These are phyloP conservation scores for Torymus aiolomorphi DNA, from an alignment of 2,888 invertebrate species.

Conservation along the genomic window DNA sequence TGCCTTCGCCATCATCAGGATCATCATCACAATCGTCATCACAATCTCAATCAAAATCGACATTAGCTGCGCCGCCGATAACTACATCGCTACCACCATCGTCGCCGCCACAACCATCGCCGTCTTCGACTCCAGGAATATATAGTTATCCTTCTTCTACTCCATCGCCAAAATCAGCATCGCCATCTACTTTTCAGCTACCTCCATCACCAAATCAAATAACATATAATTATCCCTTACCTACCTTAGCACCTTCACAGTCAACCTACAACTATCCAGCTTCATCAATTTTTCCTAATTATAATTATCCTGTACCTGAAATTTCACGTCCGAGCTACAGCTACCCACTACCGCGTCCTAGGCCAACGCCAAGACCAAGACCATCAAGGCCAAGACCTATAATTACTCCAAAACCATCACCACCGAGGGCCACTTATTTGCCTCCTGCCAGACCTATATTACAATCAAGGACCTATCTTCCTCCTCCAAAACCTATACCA, in stretches of 20 bases:
- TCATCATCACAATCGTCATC: not conserved
- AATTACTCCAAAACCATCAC: slow-evolving; percentile 53
- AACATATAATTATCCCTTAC: no score
- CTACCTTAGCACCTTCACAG: no score
- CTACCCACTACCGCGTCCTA: slow-evolving; percentile 45
- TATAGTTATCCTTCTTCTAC: slow-evolving; percentile 23
- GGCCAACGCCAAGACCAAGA: slow-evolving; percentile 35
- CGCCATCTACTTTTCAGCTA: no score
- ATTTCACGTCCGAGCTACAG: not conserved
- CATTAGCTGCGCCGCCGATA: no score
- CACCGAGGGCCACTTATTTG: slow-evolving; percentile 53
- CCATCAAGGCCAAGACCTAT: slow-evolving; percentile 53
- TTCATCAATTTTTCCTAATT: no score
- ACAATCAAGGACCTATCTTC: slow-evolving; percentile 38
- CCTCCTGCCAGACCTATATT: slow-evolving; percentile 54
- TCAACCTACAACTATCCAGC: no score
- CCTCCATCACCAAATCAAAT: no score
- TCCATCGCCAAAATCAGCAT: slow-evolving; percentile 25
- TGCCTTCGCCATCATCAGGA: slow-evolving; percentile 26
- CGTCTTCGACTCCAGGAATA: not conserved
- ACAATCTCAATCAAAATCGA: no score
- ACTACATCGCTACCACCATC: slow-evolving; percentile 26
- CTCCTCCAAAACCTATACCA: slow-evolving; percentile 30
- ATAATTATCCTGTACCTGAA: no score
- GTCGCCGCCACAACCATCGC: not conserved